Evolutionary conservation across 2,888 invertebrate genomes (phyloP), one percentile per base, ranked within the genome.

Genomic region (Euproctis similis): DNA sequence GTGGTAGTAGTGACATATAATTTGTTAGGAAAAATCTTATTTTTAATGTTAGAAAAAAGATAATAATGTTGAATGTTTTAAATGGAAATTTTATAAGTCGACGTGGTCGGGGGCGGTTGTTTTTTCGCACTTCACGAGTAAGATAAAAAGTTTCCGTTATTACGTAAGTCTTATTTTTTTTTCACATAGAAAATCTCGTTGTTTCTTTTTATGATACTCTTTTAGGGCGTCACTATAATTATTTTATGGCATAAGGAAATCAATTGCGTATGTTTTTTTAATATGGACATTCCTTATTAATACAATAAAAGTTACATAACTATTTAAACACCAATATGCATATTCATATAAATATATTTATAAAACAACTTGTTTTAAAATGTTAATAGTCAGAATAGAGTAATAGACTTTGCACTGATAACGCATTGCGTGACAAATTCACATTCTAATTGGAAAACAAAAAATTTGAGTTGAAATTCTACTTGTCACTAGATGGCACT

Each of bases 31-130:
- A 57, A 57, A 59, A 64, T 60, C 58, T 58, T 51, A 70, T 75
- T 81, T 82, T 75, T 82, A n/a, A 74, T 53, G 63, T 66, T 69
- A 76, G 74, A 82, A 84, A 84, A 84, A 84, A 62, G 82, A 82
- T 82, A 81, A 78, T 78, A 77, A 78, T 68, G 60, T 61, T 58
- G 59, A 54, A 56, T 65, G 68, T 82, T 84, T 84, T 80, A 82
- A 76, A 74, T 68, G 82, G 84, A 82, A 84, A 78, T 82, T 82
- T 84, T 84, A 82, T 75, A 76, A 71, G 68, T 59, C 34, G 72
- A 53, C 63, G 53, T 50, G 42, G 70, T 38, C 57, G 61, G 41
- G 62, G 61, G 62, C 68, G 82, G 81, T 66, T 72, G 82, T 59
- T 75, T 75, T 78, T 78, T 71, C 57, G 50, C 37, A 36, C 33